These are phyloP conservation scores for Phoebastria nigripes DNA, from an alignment of 2,797 vertebrate genomes.

Conservation along the genomic window DNA sequence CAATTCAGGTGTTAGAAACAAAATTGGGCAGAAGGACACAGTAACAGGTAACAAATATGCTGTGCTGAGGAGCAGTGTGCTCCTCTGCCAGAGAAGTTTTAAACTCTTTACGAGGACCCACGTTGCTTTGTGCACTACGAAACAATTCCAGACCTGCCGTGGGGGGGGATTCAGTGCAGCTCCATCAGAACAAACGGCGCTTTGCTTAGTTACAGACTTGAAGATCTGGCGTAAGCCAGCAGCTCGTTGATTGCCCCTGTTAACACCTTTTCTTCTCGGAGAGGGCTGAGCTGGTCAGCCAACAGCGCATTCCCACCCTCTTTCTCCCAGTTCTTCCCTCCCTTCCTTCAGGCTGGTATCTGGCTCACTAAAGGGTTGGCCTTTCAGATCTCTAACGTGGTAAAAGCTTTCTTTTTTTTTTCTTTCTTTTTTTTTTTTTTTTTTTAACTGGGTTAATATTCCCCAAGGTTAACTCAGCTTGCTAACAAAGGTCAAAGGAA, in stretches of 20 bases:
- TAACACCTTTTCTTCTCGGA: slow-evolving; percentile 43
- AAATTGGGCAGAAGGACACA: background rate
- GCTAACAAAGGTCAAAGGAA: slow-evolving; percentile 39
- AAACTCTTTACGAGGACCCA: background rate
- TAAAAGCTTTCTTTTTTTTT: background rate
- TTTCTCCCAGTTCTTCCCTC: background rate
- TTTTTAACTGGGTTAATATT: background rate
- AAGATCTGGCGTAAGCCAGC: background rate
- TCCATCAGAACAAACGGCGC: background rate
- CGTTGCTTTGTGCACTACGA: background rate
- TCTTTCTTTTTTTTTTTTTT: background rate
- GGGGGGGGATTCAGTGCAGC: background rate
- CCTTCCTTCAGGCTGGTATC: background rate
- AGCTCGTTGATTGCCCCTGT: slow-evolving; percentile 7
- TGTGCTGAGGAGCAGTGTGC: background rate
- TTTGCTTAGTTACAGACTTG: background rate
- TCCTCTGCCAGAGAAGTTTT: background rate
- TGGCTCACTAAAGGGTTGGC: background rate
- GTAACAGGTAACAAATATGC: background rate
- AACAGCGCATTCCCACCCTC: background rate
- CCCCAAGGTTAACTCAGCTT: background rate
- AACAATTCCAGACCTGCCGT: background rate
- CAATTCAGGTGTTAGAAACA: background rate
- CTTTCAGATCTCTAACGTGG: background rate
- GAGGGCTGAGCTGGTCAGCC: background rate